A percentile compares a stretch with the other conserved stretches of the same genome.
Evolutionary conservation across 2,797 vertebrate species (phyloP).

Genomic region (Cirrhinus molitorella): DNA sequence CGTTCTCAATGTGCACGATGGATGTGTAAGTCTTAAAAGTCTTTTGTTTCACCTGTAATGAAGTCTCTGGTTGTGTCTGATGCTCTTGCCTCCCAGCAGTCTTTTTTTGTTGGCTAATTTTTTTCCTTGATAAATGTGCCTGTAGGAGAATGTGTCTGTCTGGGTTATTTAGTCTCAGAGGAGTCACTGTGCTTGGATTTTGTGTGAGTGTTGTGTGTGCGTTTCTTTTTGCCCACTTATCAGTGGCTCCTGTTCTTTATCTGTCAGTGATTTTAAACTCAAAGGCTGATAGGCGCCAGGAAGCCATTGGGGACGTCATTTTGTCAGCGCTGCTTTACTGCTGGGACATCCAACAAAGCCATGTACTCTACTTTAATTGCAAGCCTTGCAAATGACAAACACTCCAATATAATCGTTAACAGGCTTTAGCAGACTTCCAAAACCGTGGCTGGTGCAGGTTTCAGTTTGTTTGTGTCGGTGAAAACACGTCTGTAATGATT

Average conservation of each 20-base stretch:
- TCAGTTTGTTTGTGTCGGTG: neutral
- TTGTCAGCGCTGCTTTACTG: conserved; percentile 36
- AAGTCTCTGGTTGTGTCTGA: neutral
- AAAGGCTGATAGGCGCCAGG: conserved; percentile 50
- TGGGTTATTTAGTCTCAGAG: conserved; percentile 27
- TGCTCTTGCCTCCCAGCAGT: neutral
- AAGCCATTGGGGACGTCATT: conserved; percentile 30
- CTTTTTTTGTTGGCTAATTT: neutral
- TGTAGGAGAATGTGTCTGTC: conserved; percentile 22
- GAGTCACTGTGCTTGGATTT: conserved; percentile 13
- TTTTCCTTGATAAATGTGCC: neutral
- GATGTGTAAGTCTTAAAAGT: conserved; percentile 89
- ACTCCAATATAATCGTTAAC: neutral
- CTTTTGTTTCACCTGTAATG: conserved; percentile 21
- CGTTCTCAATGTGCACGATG: conserved; percentile 94
- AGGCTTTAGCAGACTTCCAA: neutral
- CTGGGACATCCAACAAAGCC: neutral
- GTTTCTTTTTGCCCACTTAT: conserved; percentile 26
- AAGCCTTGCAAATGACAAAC: neutral
- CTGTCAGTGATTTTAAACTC: conserved; percentile 36
- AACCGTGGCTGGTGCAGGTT: neutral
- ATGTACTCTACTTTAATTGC: conserved; percentile 12
- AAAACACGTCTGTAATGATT: neutral
- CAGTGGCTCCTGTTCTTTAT: conserved; percentile 46
- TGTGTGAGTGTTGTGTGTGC: conserved; percentile 17